Conservation (phyloP, 2,888 invertebrate genomes). For the Pachycephus smyrnensis region DNA sequence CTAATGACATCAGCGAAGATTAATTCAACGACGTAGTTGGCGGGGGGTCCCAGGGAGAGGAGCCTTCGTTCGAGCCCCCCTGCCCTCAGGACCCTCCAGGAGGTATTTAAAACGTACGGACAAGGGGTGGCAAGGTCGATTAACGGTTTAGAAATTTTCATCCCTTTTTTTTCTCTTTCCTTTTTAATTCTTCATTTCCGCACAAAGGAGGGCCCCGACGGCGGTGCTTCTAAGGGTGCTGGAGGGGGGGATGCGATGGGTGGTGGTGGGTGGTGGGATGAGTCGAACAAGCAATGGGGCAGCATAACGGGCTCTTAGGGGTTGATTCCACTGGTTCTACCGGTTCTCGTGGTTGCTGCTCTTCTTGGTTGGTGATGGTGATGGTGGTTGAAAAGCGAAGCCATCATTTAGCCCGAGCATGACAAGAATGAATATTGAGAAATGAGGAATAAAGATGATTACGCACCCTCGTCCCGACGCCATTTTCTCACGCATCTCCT, state of each 20-base stretch:
- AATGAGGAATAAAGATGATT: slow-evolving; percentile 36
- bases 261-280: neutral
- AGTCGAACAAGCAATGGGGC: neutral
- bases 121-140: neutral
- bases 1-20: slow-evolving; percentile 30
- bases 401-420: slow-evolving; percentile 37
- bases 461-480: slow-evolving; percentile 24
- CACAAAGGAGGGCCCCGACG: neutral
- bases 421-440: slow-evolving; percentile 39
- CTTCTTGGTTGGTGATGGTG: neutral
- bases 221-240: neutral
- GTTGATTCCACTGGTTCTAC: neutral
- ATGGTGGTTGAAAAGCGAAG: neutral
- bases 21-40: slow-evolving; percentile 16
- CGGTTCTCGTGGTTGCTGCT: neutral
- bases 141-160: neutral
- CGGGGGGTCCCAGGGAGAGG: neutral
- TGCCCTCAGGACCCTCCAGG: neutral
- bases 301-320: neutral
- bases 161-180: neutral
- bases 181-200: neutral
- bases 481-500: slow-evolving; percentile 24
- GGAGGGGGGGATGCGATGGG: no score
- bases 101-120: neutral
- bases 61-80: neutral